These are phyloP conservation scores for Choristoneura fumiferana DNA, from an alignment of 1,140 invertebrate genomes.

Conservation along the genomic window DNA sequence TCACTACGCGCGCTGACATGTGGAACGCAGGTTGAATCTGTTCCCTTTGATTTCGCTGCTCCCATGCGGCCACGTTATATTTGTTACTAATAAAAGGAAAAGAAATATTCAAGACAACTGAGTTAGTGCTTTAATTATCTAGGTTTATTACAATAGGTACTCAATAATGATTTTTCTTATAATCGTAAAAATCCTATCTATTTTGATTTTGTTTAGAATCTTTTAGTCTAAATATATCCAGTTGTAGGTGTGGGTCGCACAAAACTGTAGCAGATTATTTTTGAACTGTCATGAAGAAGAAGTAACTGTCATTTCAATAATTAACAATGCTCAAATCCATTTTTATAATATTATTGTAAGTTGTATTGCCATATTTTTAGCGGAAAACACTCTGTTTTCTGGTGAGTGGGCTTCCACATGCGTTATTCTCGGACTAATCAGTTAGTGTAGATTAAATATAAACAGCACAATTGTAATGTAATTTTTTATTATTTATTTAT, in stretches of 20 bases:
- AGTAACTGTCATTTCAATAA: conserved; percentile 6
- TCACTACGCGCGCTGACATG: not conserved
- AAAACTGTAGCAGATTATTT: conserved; percentile 2
- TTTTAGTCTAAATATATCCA: conserved; percentile 6
- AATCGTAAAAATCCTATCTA: not conserved
- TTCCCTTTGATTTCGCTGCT: not conserved
- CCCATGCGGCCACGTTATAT: too few species aligned
- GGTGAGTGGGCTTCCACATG: conserved; percentile 11
- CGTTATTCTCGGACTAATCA: conserved; percentile 1
- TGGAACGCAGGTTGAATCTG: not conserved
- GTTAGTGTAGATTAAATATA: conserved; percentile 5
- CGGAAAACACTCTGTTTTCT: conserved; percentile 9
- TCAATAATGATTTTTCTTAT: conserved; percentile 12
- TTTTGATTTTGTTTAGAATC: conserved; percentile 10
- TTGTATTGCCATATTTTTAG: conserved; percentile 10
- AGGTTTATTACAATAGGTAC: conserved; percentile 12
- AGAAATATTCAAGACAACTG: conserved; percentile 18
- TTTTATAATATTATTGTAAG: conserved; percentile 7
- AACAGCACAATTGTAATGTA: conserved; percentile 1
- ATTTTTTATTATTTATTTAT: conserved; percentile 10
- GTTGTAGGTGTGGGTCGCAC: conserved; percentile 11
- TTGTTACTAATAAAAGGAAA: conserved; percentile 1
- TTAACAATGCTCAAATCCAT: conserved; percentile 9
- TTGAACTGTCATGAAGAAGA: not conserved
- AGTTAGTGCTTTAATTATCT: conserved; percentile 18